Base-by-base conservation (phyloP, 1,140 invertebrate species). In the Magallana angulata region DNA sequence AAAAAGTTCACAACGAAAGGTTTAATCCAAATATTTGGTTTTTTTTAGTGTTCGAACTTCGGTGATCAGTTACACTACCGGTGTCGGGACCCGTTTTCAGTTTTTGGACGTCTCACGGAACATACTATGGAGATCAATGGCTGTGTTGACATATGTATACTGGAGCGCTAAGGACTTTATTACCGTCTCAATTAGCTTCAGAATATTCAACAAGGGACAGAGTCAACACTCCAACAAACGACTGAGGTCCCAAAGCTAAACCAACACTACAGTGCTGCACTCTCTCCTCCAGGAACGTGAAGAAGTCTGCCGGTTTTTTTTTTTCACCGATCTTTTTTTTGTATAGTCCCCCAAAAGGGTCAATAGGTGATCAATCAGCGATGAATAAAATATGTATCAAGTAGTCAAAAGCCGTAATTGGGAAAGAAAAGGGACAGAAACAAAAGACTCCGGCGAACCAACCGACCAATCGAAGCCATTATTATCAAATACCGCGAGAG, bases 331-430 rank as follows among this genome's bases (percentile, higher is more conserved):
- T 18, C 30, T 12, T 30, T 30, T 30, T 71, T 71, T 71, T 36
- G 36, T 36, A 30, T 71, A 71, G 18, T 9, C 24, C 24, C 9
- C 68, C 68, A 71, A 71, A 71, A 71, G 18, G 68, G 68, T 71
- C 68, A 36, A 71, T 71, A 71, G 9, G 68, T 71, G 68, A 71
- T 30, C 7, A 30, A 71, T 30, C 36, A 71, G 24, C 68, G 12
- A 71, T 71, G 68, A 71, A 71, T 71, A 71, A 71, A 71, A 71
- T 71, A 71, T 71, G 24, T 12, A 71, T 71, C 68, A 9, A 71
- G 24, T 71, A 30, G 68, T 24, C 18, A 71, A 71, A 36, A 71
- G 24, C 8, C 11, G 68, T 36, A 30, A 71, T 71, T 71, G 30
- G 68, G 68, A 71, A 71, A 9, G 68, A 36, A 36, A 36, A 12